phyloP scores from a whole-genome alignment of 2,888 invertebrate species.

The Sphaerophoria rueppellii region DNA sequence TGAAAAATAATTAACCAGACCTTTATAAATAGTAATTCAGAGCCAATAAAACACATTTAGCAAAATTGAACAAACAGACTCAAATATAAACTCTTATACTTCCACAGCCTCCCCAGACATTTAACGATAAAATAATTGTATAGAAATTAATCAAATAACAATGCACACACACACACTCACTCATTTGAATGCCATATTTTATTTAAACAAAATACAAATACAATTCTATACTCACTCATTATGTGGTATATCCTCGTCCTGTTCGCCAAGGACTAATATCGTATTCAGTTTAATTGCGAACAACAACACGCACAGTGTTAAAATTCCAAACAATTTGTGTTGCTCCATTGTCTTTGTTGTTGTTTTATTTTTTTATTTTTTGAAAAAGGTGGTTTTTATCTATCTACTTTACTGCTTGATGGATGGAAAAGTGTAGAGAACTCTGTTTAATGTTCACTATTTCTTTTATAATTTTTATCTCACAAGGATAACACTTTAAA shows the following conservation, averaged over 20 bases:
- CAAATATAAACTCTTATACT: too few species aligned
- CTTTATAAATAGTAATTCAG: too few species aligned
- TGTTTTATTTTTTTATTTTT: conserved; percentile 52
- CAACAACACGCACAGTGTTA: conserved; percentile 78
- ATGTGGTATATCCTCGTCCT: conserved; percentile 94
- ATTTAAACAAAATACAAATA: conserved; percentile 35
- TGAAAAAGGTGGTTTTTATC: conserved; percentile 38
- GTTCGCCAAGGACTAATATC: conserved; percentile 83
- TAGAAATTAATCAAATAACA: too few species aligned
- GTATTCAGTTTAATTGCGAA: conserved; percentile 78
- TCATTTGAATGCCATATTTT: too few species aligned
- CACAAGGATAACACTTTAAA: conserved; percentile 13
- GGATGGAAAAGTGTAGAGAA: conserved; percentile 61
- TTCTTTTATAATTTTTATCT: conserved; percentile 43
- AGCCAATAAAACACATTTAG: too few species aligned
- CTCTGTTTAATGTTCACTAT: conserved; percentile 7
- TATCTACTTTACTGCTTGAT: conserved; percentile 32
- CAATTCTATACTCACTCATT: conserved; percentile 88
- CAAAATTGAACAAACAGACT: too few species aligned
- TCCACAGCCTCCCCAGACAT: too few species aligned
- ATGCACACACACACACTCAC: too few species aligned
- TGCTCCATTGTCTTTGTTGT: conserved; percentile 63
- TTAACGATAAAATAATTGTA: too few species aligned
- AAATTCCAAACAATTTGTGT: conserved; percentile 75
- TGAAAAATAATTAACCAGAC: too few species aligned